These are phyloP conservation scores for Anableps anableps DNA, from an alignment of 2,797 vertebrate species.

Conservation along the genomic window DNA sequence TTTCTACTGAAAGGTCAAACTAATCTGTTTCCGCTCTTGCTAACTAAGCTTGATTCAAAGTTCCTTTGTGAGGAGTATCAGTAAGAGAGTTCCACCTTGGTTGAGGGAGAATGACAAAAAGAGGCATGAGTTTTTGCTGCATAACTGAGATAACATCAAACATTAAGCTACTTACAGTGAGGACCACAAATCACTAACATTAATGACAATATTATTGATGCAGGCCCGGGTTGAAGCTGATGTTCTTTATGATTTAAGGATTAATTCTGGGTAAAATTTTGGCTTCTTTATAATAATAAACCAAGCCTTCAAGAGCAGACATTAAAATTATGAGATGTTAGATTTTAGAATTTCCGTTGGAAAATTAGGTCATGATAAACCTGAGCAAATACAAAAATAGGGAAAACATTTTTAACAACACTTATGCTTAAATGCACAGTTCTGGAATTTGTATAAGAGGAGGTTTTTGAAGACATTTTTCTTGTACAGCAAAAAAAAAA, in stretches of 20 bases:
- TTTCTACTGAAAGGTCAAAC: background rate
- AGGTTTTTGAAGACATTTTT: background rate
- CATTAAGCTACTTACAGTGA: constrained; percentile 65
- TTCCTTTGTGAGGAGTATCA: constrained; percentile 7
- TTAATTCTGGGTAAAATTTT: constrained; percentile 23
- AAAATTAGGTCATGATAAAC: constrained; percentile 31
- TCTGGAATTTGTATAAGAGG: background rate
- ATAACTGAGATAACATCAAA: constrained; percentile 56
- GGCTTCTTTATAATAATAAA: constrained; percentile 22
- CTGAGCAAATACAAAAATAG: background rate
- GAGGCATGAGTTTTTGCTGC: constrained; percentile 26
- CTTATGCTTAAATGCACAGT: too few species aligned
- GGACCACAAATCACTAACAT: constrained; percentile 58
- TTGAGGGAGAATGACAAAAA: background rate
- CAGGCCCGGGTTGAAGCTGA: constrained; percentile 34
- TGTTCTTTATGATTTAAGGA: constrained; percentile 23
- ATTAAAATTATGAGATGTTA: constrained; percentile 19
- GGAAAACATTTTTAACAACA: background rate
- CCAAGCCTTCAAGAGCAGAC: constrained; percentile 1
- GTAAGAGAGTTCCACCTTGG: constrained; percentile 29
- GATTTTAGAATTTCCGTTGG: constrained; percentile 9
- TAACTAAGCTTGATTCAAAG: constrained; percentile 37
- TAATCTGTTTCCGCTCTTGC: constrained; percentile 26
- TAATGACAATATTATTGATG: constrained; percentile 47
- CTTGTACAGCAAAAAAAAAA: too few species aligned